Evolutionary conservation across 2,797 vertebrate species (phyloP).

Genomic region (Selene dorsalis): DNA sequence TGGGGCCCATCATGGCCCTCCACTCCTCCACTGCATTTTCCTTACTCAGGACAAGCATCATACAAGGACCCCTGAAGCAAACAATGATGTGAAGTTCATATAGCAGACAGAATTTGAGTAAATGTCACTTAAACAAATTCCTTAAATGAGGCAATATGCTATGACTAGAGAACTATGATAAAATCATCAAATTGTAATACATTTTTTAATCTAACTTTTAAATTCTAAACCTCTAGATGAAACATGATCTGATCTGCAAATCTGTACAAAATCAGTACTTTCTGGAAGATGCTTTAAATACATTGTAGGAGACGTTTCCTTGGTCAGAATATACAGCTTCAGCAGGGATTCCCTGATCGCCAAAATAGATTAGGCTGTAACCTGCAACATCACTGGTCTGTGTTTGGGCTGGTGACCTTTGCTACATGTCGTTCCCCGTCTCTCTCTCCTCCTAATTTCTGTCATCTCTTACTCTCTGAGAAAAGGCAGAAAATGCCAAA

Average conservation of each 20-base stretch:
- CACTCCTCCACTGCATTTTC: slow-evolving; percentile 93
- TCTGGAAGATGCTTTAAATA: background rate
- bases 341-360: background rate
- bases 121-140: too few species aligned
- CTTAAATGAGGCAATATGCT: too few species aligned
- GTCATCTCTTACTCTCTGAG: background rate
- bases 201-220: too few species aligned
- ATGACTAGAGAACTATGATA: too few species aligned
- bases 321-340: background rate
- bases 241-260: background rate
- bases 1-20: slow-evolving; percentile 90
- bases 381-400: background rate
- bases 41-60: slow-evolving; percentile 89
- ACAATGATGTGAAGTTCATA: background rate
- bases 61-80: slow-evolving; percentile 86
- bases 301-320: background rate
- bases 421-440: background rate
- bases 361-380: background rate
- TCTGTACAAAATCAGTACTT: background rate
- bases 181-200: too few species aligned
- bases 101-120: background rate
- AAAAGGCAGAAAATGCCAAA: background rate
- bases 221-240: background rate
- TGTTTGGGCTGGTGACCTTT: background rate
- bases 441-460: background rate